Conservation (phyloP, 2,113 vertebrate species). For the Calyptommatus sinebrachiatus region DNA sequence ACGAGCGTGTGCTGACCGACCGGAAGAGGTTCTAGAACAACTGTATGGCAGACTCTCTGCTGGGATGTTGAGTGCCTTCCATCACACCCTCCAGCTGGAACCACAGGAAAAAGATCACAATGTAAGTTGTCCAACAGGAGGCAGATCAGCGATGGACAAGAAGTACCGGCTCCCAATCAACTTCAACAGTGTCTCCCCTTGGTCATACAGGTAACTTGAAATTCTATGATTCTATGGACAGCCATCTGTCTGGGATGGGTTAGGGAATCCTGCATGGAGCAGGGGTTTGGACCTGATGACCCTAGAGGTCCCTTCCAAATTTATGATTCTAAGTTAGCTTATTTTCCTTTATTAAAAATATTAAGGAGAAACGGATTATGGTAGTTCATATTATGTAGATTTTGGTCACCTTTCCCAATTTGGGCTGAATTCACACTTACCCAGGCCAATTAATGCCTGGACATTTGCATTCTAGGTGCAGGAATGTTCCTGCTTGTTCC, state of each 20-base stretch:
- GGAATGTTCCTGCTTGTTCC: no score
- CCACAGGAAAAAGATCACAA: slow-evolving; percentile 78
- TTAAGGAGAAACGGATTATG: not conserved
- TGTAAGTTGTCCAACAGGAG: slow-evolving; percentile 78
- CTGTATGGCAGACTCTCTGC: slow-evolving; percentile 90
- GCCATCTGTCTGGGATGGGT: no score
- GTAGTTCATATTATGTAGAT: not conserved
- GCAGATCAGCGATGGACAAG: slow-evolving; percentile 60
- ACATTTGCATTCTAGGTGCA: no score
- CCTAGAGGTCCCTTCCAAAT: no score
- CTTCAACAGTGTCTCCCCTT: slow-evolving; percentile 89
- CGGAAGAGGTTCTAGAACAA: slow-evolving; percentile 91
- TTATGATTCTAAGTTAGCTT: not conserved
- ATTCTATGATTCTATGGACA: no score
- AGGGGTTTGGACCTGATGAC: no score
- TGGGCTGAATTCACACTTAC: no score
- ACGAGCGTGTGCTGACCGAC: slow-evolving; percentile 82
- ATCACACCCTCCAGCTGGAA: slow-evolving; percentile 89
- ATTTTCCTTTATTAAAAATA: not conserved
- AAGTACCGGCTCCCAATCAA: slow-evolving; percentile 81
- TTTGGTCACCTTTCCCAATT: not conserved
- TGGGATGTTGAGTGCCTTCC: slow-evolving; percentile 90
- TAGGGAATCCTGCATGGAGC: no score
- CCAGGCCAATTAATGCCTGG: no score
- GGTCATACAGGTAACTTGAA: slow-evolving; percentile 88